A percentile compares a stretch with the other conserved stretches of the same genome.
Conservation (phyloP, 2,797 vertebrate species). For the Muscicapa striata region DNA sequence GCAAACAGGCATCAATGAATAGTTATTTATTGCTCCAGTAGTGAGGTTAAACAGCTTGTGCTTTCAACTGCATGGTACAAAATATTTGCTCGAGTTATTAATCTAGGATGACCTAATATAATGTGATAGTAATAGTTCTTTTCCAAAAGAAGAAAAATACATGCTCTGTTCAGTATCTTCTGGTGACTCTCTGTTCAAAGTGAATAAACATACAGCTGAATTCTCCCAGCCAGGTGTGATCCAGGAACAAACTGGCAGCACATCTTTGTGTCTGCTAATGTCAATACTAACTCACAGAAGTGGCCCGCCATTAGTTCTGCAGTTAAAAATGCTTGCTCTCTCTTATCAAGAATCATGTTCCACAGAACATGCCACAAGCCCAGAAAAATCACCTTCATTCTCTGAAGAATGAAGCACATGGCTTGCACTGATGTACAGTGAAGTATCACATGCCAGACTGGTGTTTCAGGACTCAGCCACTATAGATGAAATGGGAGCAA, state of each 20-base stretch:
- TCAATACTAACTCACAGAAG: neutral
- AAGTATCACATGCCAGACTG: neutral
- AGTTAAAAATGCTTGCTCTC: neutral
- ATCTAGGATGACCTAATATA: slow-evolving; percentile 20
- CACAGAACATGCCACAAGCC: neutral
- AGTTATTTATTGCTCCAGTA: slow-evolving; percentile 36
- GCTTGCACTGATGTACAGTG: neutral
- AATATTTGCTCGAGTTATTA: slow-evolving; percentile 31
- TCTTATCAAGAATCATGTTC: neutral
- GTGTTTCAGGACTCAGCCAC: neutral
- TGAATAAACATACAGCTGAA: neutral
- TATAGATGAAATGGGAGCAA: neutral
- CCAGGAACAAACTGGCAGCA: neutral
- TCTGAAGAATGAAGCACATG: neutral
- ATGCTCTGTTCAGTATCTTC: neutral
- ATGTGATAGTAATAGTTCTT: neutral
- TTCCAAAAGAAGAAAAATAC: neutral
- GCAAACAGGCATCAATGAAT: neutral
- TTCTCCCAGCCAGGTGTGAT: neutral
- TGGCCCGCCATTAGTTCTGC: neutral
- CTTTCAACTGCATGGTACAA: slow-evolving; percentile 21
- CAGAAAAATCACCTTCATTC: neutral
- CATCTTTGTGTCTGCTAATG: neutral
- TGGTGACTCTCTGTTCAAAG: neutral
- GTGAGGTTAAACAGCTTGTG: slow-evolving; percentile 36